Percentiles rank a stretch among this genome's conserved stretches.
phyloP scores from a whole-genome alignment of 2,113 vertebrate species.

The Cyanistes caeruleus region DNA sequence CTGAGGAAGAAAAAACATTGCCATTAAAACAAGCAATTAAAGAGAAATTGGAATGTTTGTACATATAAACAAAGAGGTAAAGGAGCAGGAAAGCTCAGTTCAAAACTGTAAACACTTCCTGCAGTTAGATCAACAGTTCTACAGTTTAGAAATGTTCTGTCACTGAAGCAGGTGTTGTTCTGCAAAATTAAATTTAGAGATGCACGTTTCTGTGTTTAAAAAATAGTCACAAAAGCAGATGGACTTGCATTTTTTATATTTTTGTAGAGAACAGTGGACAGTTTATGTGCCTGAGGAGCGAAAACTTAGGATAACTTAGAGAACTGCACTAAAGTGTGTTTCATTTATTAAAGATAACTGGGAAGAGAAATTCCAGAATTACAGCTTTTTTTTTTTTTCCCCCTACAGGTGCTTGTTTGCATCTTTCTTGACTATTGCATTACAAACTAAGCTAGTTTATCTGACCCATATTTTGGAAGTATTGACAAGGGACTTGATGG shows the following conservation, averaged over 20 bases:
- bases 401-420: conserved; percentile 87
- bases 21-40: conserved; percentile 17
- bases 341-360: neutral
- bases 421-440: conserved; percentile 88
- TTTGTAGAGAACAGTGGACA: neutral
- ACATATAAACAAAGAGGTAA: neutral
- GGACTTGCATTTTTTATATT: conserved; percentile 14
- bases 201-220: neutral
- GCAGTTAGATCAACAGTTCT: conserved; percentile 14
- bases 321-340: neutral
- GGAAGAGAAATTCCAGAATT: neutral
- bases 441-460: conserved; percentile 90
- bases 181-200: conserved; percentile 27
- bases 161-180: conserved; percentile 35
- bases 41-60: conserved; percentile 4
- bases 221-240: conserved; percentile 43
- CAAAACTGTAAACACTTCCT: conserved; percentile 41
- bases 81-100: conserved; percentile 9
- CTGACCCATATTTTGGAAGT: conserved; percentile 90
- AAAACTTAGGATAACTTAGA: neutral
- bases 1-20: neutral
- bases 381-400: neutral
- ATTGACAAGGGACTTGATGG: conserved; percentile 88
- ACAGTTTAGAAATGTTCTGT: conserved; percentile 26
- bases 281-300: neutral